Conservation (phyloP, 2,113 vertebrate genomes). For the Nerophis ophidion region DNA sequence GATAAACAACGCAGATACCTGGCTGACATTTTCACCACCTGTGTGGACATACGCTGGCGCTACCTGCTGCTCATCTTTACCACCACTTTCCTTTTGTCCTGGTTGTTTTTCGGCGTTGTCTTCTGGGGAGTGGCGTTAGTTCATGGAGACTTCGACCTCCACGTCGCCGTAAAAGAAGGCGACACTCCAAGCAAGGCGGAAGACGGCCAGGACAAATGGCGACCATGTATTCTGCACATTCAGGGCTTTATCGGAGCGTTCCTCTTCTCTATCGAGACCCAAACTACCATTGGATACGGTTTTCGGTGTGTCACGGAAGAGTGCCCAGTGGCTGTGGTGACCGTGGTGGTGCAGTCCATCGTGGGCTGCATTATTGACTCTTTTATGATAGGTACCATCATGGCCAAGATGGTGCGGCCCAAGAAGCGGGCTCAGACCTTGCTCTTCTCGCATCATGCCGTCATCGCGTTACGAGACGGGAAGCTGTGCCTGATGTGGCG, state of each 20-base stretch:
- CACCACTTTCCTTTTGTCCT: constrained; percentile 84
- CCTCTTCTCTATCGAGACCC: constrained; percentile 73
- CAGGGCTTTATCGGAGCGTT: constrained; percentile 70
- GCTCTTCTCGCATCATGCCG: constrained; percentile 86
- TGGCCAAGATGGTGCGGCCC: constrained; percentile 95
- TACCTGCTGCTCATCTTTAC: constrained; percentile 92
- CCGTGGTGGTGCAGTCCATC: constrained; percentile 71
- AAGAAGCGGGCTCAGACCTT: constrained; percentile 91
- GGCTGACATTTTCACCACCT: constrained; percentile 94
- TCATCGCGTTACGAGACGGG: constrained; percentile 84
- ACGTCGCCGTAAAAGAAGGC: constrained; percentile 24
- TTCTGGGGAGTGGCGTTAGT: constrained; percentile 90
- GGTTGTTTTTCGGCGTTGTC: constrained; percentile 86
- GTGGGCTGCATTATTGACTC: constrained; percentile 87
- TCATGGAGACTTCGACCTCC: constrained; percentile 82
- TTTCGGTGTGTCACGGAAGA: constrained; percentile 72
- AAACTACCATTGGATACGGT: constrained; percentile 73
- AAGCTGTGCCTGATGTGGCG: constrained; percentile 96
- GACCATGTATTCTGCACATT: constrained; percentile 87
- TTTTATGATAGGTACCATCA: constrained; percentile 95
- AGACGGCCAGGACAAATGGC: constrained; percentile 48
- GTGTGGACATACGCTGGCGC: constrained; percentile 93
- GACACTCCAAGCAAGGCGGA: constrained; percentile 12
- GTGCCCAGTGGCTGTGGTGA: constrained; percentile 63
- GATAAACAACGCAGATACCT: constrained; percentile 90